These are phyloP conservation scores for Oreochromis tanganicae DNA, from an alignment of 2,113 vertebrate genomes.

Conservation along the genomic window DNA sequence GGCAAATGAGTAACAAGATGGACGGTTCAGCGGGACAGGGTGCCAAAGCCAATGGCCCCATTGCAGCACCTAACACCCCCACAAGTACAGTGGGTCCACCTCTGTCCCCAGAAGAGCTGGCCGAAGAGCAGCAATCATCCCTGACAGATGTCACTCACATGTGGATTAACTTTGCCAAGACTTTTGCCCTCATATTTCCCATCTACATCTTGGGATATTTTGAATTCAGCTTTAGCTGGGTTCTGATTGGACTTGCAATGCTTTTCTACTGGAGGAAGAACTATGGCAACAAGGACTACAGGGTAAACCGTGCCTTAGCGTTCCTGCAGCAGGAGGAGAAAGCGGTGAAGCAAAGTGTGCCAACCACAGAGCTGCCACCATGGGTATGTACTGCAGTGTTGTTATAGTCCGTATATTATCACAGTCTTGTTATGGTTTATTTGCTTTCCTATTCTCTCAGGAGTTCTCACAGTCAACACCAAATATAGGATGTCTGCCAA, in stretches of 20 bases:
- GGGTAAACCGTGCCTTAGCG: constrained; percentile 78
- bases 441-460: neutral
- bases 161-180: constrained; percentile 84
- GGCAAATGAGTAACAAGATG: constrained; percentile 50
- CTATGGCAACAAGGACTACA: constrained; percentile 69
- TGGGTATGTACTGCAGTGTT: constrained; percentile 77
- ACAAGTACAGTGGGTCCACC: neutral
- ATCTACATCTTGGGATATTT: constrained; percentile 90
- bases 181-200: constrained; percentile 85
- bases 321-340: constrained; percentile 87
- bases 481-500: neutral
- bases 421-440: neutral
- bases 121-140: constrained; percentile 63
- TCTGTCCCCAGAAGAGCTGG: constrained; percentile 17
- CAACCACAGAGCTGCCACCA: constrained; percentile 82
- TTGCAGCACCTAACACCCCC: neutral
- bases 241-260: constrained; percentile 81
- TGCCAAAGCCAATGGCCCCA: constrained; percentile 25
- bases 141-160: constrained; percentile 79
- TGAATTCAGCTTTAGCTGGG: constrained; percentile 95
- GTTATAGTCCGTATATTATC: neutral
- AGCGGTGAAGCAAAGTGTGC: constrained; percentile 66
- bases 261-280: constrained; percentile 82
- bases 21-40: constrained; percentile 2
- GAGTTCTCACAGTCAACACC: neutral